Evolutionary conservation across 2,888 invertebrate species (phyloP), one percentile per base, ranked within the genome.

Genomic region (Sminthurinus aureus): DNA sequence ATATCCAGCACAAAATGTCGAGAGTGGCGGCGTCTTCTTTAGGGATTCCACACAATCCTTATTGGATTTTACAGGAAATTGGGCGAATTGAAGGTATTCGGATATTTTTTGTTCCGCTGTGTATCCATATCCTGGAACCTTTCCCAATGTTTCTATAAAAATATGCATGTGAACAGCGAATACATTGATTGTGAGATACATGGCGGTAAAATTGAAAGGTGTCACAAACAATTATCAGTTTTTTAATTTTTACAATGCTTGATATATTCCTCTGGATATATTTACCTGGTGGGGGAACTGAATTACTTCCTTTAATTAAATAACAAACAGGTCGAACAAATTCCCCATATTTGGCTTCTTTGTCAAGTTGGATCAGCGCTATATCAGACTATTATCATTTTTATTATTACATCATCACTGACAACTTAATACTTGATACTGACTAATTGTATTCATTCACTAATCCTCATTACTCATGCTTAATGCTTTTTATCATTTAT

Each of bases 91-190:
- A 11, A 85, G 51, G 50, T 67, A 77, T 13, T 83, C 83, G 0
- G 85, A 80, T 58, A 85, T 83, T 75, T 83, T 64, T 6, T 81
- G 38, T 50, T 73, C 73, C 18, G 67, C 78, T 15, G 80, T 74
- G 66, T 83, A 83, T 15, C 85, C 85, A 51, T 77, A 85, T 0
- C 85, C 85, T 15, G 85, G 81, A 26, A 85, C 85, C 73, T 85
- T 79, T 64, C 84, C 84, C 13, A 83, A 73, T 0, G 83, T 83
- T 67, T 83, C 84, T 9, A 58, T 12, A 58, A 58, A 58, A 12
- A 12, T 15, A 58, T 9, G 58, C 9, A 58, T 58, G 58, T n/a
- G n/a, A n/a, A n/a, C n/a, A n/a, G n/a, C n/a, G 9, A 58, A 58
- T 58, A 58, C 9, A 58, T 58, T 58, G 15, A 58, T 15, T 58